Evolutionary conservation across 1,140 invertebrate species (phyloP).

Genomic region (Trichomalopsis sarcophagae): DNA sequence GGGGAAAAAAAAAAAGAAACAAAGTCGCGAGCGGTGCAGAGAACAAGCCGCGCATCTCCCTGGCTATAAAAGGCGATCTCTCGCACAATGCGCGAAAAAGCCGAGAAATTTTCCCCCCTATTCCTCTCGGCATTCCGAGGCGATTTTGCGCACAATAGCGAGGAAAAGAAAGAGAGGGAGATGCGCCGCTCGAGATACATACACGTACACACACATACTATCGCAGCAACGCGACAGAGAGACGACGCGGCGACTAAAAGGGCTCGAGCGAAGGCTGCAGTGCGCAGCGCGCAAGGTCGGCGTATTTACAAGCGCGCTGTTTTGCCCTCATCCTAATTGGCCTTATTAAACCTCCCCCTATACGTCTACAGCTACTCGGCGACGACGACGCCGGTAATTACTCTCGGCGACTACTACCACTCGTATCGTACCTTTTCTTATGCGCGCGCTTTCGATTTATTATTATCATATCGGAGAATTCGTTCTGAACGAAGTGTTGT

Average conservation of each 20-base stretch:
- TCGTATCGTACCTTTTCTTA: slow-evolving; percentile 14
- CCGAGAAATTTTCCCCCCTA: neutral
- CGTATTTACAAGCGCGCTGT: neutral
- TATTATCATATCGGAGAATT: slow-evolving; percentile 29
- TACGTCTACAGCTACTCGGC: neutral
- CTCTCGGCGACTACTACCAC: neutral
- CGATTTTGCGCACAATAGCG: slow-evolving; percentile 6
- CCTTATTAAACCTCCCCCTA: slow-evolving; percentile 36
- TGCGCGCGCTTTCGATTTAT: slow-evolving; percentile 27
- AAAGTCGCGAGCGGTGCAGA: too few relatives aligned
- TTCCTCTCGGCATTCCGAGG: neutral
- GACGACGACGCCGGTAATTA: slow-evolving; percentile 25
- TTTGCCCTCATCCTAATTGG: slow-evolving; percentile 47
- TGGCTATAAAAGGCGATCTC: neutral
- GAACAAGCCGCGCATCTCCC: neutral
- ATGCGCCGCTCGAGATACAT: slow-evolving; percentile 1
- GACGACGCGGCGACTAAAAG: neutral
- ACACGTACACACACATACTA: neutral
- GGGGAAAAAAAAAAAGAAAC: too few relatives aligned
- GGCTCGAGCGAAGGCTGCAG: neutral
- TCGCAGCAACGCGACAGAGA: neutral
- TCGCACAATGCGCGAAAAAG: neutral
- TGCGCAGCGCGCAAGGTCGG: neutral
- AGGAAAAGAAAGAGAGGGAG: slow-evolving; percentile 2
- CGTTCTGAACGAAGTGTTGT: slow-evolving; percentile 19